phyloP scores from a whole-genome alignment of 2,113 vertebrate species.

The Carlito syrichta region DNA sequence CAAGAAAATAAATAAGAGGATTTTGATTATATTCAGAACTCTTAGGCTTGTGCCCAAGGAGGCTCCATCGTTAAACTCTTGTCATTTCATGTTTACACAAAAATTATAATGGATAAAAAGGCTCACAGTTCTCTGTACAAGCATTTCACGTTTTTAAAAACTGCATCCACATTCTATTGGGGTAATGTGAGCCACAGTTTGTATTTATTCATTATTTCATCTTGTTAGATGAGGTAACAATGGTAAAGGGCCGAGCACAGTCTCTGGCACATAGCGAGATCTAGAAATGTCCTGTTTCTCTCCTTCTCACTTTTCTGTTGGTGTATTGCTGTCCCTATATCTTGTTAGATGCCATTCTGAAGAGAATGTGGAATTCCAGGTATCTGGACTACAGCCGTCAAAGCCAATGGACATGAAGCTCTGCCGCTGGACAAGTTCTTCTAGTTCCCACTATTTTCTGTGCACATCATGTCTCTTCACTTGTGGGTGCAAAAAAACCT shows the following conservation, averaged over 20 bases:
- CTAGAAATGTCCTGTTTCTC: background rate
- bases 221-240: background rate
- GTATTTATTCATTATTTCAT: background rate
- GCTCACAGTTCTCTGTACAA: background rate
- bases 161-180: background rate
- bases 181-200: background rate
- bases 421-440: background rate
- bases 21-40: conserved; percentile 65
- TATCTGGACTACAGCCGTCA: background rate
- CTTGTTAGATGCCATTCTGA: background rate
- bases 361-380: background rate
- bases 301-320: background rate
- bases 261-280: background rate
- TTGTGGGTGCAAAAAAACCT: background rate
- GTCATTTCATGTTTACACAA: conserved; percentile 59
- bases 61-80: conserved; percentile 56
- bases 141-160: background rate
- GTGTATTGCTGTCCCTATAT: background rate
- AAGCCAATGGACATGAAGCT: background rate
- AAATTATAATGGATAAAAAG: conserved; percentile 47
- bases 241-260: background rate
- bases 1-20: conserved; percentile 69
- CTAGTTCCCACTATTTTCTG: background rate
- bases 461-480: background rate
- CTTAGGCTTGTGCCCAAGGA: conserved; percentile 49